Evolutionary conservation across 1,140 invertebrate species (phyloP), one percentile per base, ranked within the genome.

Genomic region (Meteorus sp.): DNA sequence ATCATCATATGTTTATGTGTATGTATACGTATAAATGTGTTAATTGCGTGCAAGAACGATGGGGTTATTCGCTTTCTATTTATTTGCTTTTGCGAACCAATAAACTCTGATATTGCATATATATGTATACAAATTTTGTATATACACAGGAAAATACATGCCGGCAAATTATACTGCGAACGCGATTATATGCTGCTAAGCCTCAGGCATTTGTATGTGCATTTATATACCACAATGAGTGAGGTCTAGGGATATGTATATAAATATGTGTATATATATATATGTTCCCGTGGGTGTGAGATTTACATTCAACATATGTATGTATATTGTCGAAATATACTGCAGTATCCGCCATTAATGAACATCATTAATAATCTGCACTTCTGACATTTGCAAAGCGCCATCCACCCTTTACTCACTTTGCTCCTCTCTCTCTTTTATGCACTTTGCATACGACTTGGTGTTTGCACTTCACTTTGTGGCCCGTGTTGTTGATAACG

Each of bases 401-500:
- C 22, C 31, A 52, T 52, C n/a, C n/a, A n/a, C n/a, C n/a, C n/a
- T n/a, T n/a, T n/a, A n/a, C n/a, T n/a, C 25, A 31, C 27, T 37
- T 37, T 48, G 5, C 29, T 17, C 19, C 7, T 11, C 20, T 11
- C 17, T 25, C 25, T 31, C 11, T 19, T 31, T 5, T 31, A 35
- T 31, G 20, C 45, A 48, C 27, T 52, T 52, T 33, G 15, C 19
- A 35, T 19, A 23, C 27, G 22, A 52, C 29, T 22, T 52, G 31
- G 39, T 53, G 58, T 60, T 54, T 60, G 47, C 58, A 45, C 23
- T 60, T 60, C 58, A 60, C 58, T 60, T 39, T 33, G 20, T 17
- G 25, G 48, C 19, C 41, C 58, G 48, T 60, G 50, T 60, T 60
- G 50, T 60, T 44, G 33, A 51, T 39, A 45, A 13, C 35, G 13